phyloP scores from a whole-genome alignment of 2,888 invertebrate genomes.

The Maniola hyperantus region DNA sequence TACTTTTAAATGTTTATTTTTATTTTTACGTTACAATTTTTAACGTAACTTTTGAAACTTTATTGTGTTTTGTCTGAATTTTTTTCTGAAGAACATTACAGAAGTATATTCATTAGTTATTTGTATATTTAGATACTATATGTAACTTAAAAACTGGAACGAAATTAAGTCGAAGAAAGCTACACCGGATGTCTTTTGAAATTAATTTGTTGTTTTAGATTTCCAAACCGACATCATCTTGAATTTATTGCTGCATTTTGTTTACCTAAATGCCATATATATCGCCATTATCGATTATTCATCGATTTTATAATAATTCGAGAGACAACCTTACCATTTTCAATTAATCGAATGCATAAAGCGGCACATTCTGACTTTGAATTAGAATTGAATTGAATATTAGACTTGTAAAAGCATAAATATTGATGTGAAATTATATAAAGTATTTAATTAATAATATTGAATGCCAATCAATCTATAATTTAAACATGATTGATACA shows the following conservation, averaged over 20 bases:
- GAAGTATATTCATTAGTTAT: too few species aligned
- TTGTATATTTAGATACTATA: background rate
- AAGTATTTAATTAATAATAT: background rate
- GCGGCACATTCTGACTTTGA: conserved; percentile 11
- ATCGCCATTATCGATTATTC: conserved; percentile 29
- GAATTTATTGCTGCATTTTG: conserved; percentile 31
- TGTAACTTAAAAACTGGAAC: conserved; percentile 4
- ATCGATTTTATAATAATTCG: conserved; percentile 23
- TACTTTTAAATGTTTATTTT: background rate
- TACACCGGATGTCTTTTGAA: conserved; percentile 24
- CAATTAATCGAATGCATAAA: conserved; percentile 12
- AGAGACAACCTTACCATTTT: conserved; percentile 14
- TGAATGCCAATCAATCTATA: background rate
- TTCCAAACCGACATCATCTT: conserved; percentile 28
- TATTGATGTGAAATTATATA: conserved; percentile 8
- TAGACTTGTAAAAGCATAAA: conserved; percentile 6
- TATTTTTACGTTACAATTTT: background rate
- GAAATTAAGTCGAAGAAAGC: conserved; percentile 26
- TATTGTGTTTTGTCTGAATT: background rate
- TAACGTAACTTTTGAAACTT: background rate
- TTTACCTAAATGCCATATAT: conserved; percentile 28
- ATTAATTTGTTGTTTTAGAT: conserved; percentile 33
- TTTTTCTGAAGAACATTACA: background rate
- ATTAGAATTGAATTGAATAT: conserved; percentile 11
- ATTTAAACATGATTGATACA: background rate